These are phyloP conservation scores for Australoheros facetus DNA, from an alignment of 2,797 vertebrate species.

Conservation along the genomic window DNA sequence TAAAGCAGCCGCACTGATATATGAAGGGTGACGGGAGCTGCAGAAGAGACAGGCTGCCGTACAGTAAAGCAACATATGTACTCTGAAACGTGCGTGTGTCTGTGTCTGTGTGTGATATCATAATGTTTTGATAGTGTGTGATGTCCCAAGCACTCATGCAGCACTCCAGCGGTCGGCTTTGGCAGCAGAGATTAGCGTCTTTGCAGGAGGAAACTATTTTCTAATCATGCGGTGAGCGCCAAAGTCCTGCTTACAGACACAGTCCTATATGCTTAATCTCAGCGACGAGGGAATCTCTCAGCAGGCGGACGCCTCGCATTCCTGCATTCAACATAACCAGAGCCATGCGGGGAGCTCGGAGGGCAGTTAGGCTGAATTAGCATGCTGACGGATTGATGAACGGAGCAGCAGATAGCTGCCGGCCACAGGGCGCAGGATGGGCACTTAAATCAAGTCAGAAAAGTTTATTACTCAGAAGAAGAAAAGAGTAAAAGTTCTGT, in stretches of 20 bases:
- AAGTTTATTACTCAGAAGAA: background rate
- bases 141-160: slow-evolving; percentile 16
- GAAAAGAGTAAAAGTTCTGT: background rate
- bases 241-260: slow-evolving; percentile 42
- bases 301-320: slow-evolving; percentile 25
- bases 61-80: background rate
- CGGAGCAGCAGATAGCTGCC: slow-evolving; percentile 15
- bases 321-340: slow-evolving; percentile 23
- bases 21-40: background rate
- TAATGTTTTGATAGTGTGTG: slow-evolving; percentile 22
- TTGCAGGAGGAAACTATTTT: slow-evolving; percentile 47
- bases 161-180: slow-evolving; percentile 12
- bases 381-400: slow-evolving; percentile 24
- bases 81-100: background rate
- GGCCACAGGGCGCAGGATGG: background rate
- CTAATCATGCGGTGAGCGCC: slow-evolving; percentile 36
- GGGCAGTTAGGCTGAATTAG: slow-evolving; percentile 20
- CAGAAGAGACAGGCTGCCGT: background rate
- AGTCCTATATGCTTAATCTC: slow-evolving; percentile 28
- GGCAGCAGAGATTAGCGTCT: slow-evolving; percentile 43
- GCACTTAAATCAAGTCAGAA: background rate
- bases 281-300: slow-evolving; percentile 32
- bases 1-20: slow-evolving; percentile 1
- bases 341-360: slow-evolving; percentile 15
- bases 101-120: background rate